phyloP scores from a whole-genome alignment of 2,113 vertebrate species.

The Odocoileus hemionus region DNA sequence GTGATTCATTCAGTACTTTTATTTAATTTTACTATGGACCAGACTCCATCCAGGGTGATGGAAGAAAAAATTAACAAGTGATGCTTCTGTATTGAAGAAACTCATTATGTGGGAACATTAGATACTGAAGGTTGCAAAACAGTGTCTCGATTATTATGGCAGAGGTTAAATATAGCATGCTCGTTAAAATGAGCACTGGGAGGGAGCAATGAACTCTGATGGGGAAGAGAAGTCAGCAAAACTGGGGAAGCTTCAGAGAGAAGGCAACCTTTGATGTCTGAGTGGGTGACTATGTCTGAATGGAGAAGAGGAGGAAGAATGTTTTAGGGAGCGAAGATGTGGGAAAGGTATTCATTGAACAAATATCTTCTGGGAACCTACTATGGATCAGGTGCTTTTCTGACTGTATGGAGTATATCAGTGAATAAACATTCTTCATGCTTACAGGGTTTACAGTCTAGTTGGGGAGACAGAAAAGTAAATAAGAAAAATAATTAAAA shows the following conservation, averaged over 20 bases:
- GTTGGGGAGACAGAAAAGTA: background rate
- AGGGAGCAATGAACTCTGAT: background rate
- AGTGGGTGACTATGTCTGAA: background rate
- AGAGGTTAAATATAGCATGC: conserved; percentile 22
- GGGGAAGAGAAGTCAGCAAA: background rate
- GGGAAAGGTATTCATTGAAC: background rate
- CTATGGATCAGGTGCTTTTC: background rate
- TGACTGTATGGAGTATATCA: background rate
- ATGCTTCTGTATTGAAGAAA: conserved; percentile 29
- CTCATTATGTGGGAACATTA: conserved; percentile 44
- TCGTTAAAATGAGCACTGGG: background rate
- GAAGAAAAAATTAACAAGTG: conserved; percentile 15
- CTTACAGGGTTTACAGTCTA: background rate
- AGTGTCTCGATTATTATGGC: conserved; percentile 3
- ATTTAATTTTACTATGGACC: conserved; percentile 28
- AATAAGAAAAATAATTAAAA: background rate
- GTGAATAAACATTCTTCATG: background rate
- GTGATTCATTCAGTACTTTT: conserved; percentile 17
- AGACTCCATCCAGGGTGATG: background rate
- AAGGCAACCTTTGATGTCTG: background rate
- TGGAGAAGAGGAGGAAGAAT: background rate
- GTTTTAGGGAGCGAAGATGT: background rate
- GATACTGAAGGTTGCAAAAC: conserved; percentile 12
- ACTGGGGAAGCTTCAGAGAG: background rate
- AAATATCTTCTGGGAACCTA: background rate